phyloP scores from a whole-genome alignment of 2,888 invertebrate species.

The Eustalomyia histrio region DNA sequence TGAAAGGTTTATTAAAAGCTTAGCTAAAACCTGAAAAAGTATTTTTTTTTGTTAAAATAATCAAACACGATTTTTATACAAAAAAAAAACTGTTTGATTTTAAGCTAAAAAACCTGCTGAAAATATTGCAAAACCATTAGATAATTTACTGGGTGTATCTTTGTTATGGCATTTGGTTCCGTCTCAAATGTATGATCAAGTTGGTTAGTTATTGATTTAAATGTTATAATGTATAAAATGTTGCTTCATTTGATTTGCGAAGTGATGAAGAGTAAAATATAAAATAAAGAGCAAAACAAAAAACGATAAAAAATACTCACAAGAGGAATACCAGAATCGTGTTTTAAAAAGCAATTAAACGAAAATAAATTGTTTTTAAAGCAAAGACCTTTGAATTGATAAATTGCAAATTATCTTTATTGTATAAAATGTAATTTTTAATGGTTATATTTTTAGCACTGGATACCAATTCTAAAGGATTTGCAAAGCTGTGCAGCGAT shows the following conservation, averaged over 20 bases:
- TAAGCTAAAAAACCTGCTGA: constrained; percentile 13
- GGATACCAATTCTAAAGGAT: too few species aligned
- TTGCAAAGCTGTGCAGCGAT: too few species aligned
- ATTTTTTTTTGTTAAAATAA: constrained; percentile 27
- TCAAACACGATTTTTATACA: constrained; percentile 42
- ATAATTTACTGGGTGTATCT: constrained; percentile 31
- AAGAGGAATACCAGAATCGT: background rate
- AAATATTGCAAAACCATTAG: constrained; percentile 55
- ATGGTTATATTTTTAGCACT: too few species aligned
- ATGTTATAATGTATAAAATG: background rate
- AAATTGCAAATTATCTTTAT: too few species aligned
- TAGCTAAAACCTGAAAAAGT: constrained; percentile 54
- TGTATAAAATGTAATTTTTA: too few species aligned
- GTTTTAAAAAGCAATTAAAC: too few species aligned
- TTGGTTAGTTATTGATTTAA: background rate
- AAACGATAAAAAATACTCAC: background rate
- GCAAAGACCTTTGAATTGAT: background rate
- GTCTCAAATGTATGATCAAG: background rate
- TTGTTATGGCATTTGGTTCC: background rate
- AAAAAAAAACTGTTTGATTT: constrained; percentile 18
- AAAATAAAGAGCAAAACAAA: background rate
- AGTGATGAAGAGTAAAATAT: background rate
- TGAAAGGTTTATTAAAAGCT: constrained; percentile 47
- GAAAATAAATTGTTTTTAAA: background rate
- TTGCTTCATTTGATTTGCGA: background rate